Base-by-base conservation (phyloP, 2,888 invertebrate species). In the Dysmachus trigonus region DNA sequence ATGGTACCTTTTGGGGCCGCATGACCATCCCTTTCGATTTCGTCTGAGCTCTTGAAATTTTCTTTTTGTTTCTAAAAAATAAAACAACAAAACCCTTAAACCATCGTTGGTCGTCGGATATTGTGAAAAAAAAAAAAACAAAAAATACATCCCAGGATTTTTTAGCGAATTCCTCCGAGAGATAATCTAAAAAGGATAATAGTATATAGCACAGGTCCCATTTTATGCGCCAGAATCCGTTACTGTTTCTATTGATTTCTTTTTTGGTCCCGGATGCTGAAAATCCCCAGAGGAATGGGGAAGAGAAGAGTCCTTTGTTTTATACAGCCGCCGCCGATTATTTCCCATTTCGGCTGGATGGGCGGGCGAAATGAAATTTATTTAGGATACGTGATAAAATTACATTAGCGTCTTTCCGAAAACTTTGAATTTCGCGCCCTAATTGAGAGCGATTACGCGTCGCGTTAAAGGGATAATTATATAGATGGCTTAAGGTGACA, bases 331-430 rank as follows among this genome's bases (percentile, higher is more conserved):
- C 27, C 27, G 3, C 18, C 22, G 62, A 62, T 62, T 62, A 62
- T 27, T 3, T 62, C 22, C 22, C 27, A 27, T 10, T 27, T 62
- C 10, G 10, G 10, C 62, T 8, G 62, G 8, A n/a, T 47, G 31
- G 53, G 51, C 8, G 31, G 53, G 51, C 8, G 31, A 33, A 47
- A 81, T 53, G 31, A 53, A 81, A 81, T 81, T 62, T 81, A 81
- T 53, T 81, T 53, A 51, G 10, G 5, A 53, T 81, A 81, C 81
- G 81, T 81, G 81, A 81, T 62, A 33, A 18, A 81, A 81, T 81
- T 81, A 53, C 53, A n/a, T 76, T 35, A 15, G 27, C 2, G 2
- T 62, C 27, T 27, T 62, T 10, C 27, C 62, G 62, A 62, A 33
- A 31, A 33, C 73, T 73, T 73, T 31, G 47, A 51, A 35, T 77